A percentile compares a stretch with the other conserved stretches of the same genome.
These are phyloP conservation scores for Metacarcinus magister DNA, from an alignment of 2,888 invertebrate genomes.

Conservation along the genomic window DNA sequence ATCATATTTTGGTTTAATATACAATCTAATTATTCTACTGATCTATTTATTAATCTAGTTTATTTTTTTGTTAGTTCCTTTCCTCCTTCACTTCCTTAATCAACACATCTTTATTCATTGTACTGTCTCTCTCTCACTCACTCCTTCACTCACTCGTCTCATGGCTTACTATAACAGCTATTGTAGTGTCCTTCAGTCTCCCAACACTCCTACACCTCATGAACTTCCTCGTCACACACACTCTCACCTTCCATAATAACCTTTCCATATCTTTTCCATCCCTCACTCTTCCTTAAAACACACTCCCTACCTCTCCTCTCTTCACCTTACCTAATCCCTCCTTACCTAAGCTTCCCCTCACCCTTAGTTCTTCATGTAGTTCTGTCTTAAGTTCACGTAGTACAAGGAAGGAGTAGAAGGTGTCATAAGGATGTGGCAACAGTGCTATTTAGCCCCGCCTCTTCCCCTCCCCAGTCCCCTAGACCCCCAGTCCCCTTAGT, in stretches of 20 bases:
- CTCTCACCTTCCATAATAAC: neutral
- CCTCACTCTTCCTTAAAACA: neutral
- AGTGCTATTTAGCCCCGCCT: neutral
- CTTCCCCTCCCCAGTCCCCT: neutral
- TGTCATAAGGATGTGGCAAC: neutral
- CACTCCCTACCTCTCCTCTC: neutral
- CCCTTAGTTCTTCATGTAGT: no score
- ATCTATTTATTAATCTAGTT: no score
- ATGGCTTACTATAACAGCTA: neutral
- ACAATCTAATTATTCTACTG: no score
- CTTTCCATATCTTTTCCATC: neutral
- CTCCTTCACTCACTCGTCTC: neutral
- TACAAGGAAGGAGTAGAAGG: neutral
- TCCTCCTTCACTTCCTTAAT: no score
- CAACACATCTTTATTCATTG: neutral
- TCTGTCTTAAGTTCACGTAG: neutral
- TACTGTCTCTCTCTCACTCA: constrained; percentile 48
- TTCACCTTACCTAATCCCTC: neutral
- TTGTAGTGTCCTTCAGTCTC: neutral
- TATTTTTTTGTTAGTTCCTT: no score
- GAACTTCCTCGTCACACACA: neutral
- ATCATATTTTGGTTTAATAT: no score
- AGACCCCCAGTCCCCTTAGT: neutral
- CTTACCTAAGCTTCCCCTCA: neutral
- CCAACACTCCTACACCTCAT: neutral